Evolutionary conservation across 2,113 vertebrate species (phyloP).

Genomic region (Lepidothrix coronata): DNA sequence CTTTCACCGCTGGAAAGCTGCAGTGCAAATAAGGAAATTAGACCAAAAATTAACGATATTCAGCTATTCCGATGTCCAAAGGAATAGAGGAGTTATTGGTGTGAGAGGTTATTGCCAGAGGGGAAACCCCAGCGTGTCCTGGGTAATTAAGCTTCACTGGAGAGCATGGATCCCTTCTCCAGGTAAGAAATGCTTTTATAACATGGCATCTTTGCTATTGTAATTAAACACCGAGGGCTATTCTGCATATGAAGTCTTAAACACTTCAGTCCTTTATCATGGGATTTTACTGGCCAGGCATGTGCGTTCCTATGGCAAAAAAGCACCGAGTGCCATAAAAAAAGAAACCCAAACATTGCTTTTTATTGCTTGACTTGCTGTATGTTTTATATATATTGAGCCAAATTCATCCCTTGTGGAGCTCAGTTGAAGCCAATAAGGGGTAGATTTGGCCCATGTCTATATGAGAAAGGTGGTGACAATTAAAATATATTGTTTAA

Average conservation of each 20-base stretch:
- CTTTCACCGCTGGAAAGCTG: neutral
- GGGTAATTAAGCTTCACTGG: constrained; percentile 50
- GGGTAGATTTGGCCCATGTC: constrained; percentile 45
- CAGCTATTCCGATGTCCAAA: constrained; percentile 38
- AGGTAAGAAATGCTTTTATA: constrained; percentile 59
- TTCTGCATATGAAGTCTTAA: constrained; percentile 55
- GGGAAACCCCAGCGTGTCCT: constrained; percentile 24
- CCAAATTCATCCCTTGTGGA: constrained; percentile 64
- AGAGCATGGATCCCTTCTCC: constrained; percentile 52
- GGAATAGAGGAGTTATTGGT: constrained; percentile 42
- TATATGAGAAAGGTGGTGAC: constrained; percentile 64
- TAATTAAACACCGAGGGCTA: constrained; percentile 57
- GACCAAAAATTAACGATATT: constrained; percentile 50
- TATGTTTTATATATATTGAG: constrained; percentile 59
- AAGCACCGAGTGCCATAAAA: constrained; percentile 47
- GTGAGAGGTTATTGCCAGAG: constrained; percentile 62
- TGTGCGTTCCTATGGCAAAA: constrained; percentile 36
- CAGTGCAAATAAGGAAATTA: constrained; percentile 44
- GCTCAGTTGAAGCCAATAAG: constrained; percentile 41
- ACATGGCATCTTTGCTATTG: constrained; percentile 47
- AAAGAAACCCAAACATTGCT: constrained; percentile 67
- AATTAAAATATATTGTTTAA: constrained; percentile 71
- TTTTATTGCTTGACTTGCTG: constrained; percentile 55
- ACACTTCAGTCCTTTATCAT: constrained; percentile 53
- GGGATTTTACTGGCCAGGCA: constrained; percentile 63